Base-by-base conservation (phyloP, 2,113 vertebrate species). In the Cavia aperea region DNA sequence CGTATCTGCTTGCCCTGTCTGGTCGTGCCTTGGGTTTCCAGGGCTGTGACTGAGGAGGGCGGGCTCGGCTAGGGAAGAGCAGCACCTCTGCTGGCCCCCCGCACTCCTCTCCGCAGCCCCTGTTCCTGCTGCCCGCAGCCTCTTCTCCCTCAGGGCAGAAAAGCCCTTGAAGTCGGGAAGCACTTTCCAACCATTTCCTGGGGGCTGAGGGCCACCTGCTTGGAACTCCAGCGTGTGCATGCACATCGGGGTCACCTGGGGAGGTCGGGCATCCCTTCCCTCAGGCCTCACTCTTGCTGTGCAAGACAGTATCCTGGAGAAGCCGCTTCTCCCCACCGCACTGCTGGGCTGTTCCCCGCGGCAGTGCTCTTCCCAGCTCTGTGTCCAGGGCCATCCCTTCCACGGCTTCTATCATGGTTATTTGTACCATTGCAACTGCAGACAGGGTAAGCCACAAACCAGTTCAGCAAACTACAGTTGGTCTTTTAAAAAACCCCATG, bases 41-140 rank as follows among this genome's bases (percentile, higher is more conserved):
- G 14, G 29, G 33, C 65, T 68, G 65, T 16, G 31, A 36, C 4
- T 2, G 33, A 70, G 81, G 43, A 8, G 26, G 7, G 2, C 9
- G 13, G 23, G 6, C 21, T 43, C 36, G 24, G 31, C 18, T 10
- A 2, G 26, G 0, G 21, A 2, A 1, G 7, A 5, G 10, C 3
- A 3, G 23, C 0, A 13, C 36, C 36, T 11, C 18, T 1, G 14
- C 7, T 13, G 3, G 16, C 24, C 10, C 43, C 23, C 33, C 2
- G 24, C 43, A 39, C 3, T 2, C 2, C 33, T n/a, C 31, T 18
- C 39, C 7, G 36, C 26, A 13, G 23, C 3, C 10, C 13, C 24
- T 11, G 56, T 29, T 19, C 4, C 10, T 4, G 33, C 60, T 9
- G 13, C 54, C 11, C 31, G 33, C 18, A 0, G 5, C 9, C 49